Evolutionary conservation across 2,888 invertebrate genomes (phyloP), one percentile per base, ranked within the genome.

Genomic region (Cyclophora punctaria): DNA sequence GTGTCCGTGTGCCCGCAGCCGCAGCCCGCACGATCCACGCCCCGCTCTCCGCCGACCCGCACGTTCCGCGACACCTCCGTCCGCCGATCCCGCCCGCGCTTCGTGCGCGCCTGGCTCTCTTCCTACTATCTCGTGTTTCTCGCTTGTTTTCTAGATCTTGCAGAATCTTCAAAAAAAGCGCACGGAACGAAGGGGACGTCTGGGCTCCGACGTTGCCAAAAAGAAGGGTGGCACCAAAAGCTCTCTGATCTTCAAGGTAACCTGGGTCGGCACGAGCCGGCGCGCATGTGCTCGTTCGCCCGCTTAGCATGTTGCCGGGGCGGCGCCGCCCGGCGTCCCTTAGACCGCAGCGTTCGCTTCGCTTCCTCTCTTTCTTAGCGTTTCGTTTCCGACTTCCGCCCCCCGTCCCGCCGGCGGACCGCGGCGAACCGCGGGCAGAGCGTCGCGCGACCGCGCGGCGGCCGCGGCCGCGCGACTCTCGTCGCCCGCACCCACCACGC

Each of bases 121-220:
- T 90, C 92, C 91, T 93, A 93, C 93, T 93, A 93, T 92, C 92
- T 93, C 93, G 93, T 93, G 93, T 93, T 93, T 93, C 93, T 93
- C 93, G 93, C 93, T 93, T 92, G 91, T 94, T 93, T 95, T 96
- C 94, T 96, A 96, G 96, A 96, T 96, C 94, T 96, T 96, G 95
- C 96, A 96, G 96, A 96, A 96, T 94, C 96, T 96, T 92, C 96
- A 96, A 95, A 96, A 96, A 96, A 97, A 96, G 94, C 95, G 96
- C 94, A 96, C 96, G 92, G 96, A 96, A 94, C 93, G 96, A 92
- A 94, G 96, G 93, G 96, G 96, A 92, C 95, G 96, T 91, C 95
- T 96, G 93, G 94, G 95, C 94, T 95, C 95, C 92, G 96, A 96
- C 91, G 91, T 93, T 91, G 90, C 91, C 92, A 94, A 94, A 92